Evolutionary conservation across 2,113 vertebrate species (phyloP).

Genomic region (Lycocorax pyrrhopterus): DNA sequence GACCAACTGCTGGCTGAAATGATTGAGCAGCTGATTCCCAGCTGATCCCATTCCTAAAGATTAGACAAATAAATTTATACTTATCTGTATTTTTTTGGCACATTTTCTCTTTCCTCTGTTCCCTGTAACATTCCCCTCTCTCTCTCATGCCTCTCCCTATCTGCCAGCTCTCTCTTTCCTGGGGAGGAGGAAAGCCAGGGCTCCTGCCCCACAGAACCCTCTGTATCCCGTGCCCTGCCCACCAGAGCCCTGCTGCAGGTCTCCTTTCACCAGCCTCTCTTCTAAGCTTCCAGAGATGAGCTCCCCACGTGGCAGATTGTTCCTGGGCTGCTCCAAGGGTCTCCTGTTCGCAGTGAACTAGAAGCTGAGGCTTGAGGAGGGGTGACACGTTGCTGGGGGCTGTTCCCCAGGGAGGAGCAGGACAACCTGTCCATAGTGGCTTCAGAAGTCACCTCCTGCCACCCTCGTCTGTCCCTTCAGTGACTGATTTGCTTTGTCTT

Average conservation of each 20-base stretch:
- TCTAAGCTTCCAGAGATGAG: fast-evolving
- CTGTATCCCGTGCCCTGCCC: neutral
- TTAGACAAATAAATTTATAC: neutral
- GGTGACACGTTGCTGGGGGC: fast-evolving
- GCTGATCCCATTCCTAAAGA: neutral
- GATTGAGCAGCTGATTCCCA: neutral
- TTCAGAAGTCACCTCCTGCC: neutral
- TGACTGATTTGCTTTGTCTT: fast-evolving
- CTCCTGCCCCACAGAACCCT: fast-evolving
- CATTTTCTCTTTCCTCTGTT: neutral
- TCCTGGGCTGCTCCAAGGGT: neutral
- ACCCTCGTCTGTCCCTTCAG: fast-evolving
- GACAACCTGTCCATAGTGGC: fast-evolving
- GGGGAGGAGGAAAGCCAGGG: neutral
- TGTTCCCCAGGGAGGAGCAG: neutral
- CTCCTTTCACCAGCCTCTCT: too few relatives aligned
- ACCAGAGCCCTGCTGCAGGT: neutral
- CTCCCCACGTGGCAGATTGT: neutral
- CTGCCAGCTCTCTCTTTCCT: neutral
- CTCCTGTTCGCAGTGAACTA: fast-evolving
- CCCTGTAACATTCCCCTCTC: neutral
- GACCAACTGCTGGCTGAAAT: neutral
- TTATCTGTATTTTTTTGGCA: neutral
- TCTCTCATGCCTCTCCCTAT: neutral
- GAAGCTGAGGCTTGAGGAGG: neutral